A percentile compares a stretch with the other conserved stretches of the same genome.
Evolutionary conservation across 2,888 invertebrate genomes (phyloP).

Genomic region (Trichacis sp.): DNA sequence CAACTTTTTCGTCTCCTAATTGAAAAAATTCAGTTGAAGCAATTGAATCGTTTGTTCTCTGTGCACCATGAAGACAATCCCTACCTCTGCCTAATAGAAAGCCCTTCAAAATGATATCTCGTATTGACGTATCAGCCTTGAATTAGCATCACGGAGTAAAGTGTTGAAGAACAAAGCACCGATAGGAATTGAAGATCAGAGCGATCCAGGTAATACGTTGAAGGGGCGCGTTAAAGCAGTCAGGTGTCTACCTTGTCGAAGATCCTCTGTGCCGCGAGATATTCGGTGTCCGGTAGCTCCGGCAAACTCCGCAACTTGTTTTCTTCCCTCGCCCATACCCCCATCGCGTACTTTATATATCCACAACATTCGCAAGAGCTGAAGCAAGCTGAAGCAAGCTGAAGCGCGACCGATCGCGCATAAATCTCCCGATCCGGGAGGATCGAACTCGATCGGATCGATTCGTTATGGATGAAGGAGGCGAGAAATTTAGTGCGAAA

Average conservation of each 20-base stretch:
- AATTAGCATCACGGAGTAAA: too few species aligned
- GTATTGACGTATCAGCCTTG: too few species aligned
- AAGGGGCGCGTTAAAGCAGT: constrained; percentile 50
- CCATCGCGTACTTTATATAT: constrained; percentile 1
- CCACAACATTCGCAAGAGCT: constrained; percentile 43
- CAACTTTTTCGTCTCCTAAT: too few species aligned
- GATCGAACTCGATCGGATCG: constrained; percentile 58
- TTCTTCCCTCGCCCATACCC: neutral
- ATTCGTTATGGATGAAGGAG: constrained; percentile 56
- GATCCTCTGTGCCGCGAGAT: constrained; percentile 18
- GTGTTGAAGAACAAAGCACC: too few species aligned
- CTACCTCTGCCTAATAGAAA: too few species aligned
- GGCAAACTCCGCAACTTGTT: too few species aligned
- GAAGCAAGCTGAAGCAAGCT: constrained; percentile 18
- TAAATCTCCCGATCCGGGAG: constrained; percentile 53
- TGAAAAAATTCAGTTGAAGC: too few species aligned
- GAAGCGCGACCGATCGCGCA: constrained; percentile 50
- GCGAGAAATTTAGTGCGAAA: constrained; percentile 48
- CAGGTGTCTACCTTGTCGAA: constrained; percentile 47
- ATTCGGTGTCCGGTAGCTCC: too few species aligned
- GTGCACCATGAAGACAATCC: too few species aligned
- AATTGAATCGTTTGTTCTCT: too few species aligned
- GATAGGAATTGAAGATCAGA: neutral
- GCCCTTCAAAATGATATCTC: too few species aligned
- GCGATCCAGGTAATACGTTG: constrained; percentile 48